These are phyloP conservation scores for Epinotia bilunana DNA, from an alignment of 2,888 invertebrate species.

Conservation along the genomic window DNA sequence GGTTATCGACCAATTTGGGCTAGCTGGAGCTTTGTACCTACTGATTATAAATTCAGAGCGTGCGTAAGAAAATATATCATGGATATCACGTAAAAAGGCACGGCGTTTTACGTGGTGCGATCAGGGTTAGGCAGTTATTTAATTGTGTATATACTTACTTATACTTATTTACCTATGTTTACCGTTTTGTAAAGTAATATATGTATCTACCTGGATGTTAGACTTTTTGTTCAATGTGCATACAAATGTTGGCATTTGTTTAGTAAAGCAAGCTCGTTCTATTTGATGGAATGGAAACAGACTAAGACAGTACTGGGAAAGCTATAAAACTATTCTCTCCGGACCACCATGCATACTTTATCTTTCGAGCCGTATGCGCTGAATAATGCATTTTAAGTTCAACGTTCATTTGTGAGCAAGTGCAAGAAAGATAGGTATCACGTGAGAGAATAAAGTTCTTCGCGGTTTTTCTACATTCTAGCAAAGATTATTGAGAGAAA, in stretches of 20 bases:
- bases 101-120: too few species aligned
- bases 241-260: background rate
- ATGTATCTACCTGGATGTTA: background rate
- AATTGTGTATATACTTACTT: too few species aligned
- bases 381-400: constrained; percentile 63
- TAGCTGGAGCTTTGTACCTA: background rate
- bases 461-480: too few species aligned
- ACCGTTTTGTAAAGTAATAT: background rate
- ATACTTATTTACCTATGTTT: background rate
- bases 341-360: constrained; percentile 56
- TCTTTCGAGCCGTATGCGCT: constrained; percentile 56
- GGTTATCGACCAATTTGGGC: constrained; percentile 3
- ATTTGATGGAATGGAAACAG: constrained; percentile 40
- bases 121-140: too few species aligned
- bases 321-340: constrained; percentile 41
- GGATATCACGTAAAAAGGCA: too few species aligned
- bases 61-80: background rate
- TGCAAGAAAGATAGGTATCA: background rate
- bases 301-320: constrained; percentile 46
- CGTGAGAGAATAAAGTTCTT: background rate
- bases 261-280: constrained; percentile 12
- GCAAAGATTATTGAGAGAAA: too few species aligned
- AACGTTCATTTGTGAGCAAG: constrained; percentile 50
- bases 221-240: background rate
- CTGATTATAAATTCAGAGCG: background rate